Base-by-base conservation (phyloP, 2,113 vertebrate genomes). In the Serinus canaria region DNA sequence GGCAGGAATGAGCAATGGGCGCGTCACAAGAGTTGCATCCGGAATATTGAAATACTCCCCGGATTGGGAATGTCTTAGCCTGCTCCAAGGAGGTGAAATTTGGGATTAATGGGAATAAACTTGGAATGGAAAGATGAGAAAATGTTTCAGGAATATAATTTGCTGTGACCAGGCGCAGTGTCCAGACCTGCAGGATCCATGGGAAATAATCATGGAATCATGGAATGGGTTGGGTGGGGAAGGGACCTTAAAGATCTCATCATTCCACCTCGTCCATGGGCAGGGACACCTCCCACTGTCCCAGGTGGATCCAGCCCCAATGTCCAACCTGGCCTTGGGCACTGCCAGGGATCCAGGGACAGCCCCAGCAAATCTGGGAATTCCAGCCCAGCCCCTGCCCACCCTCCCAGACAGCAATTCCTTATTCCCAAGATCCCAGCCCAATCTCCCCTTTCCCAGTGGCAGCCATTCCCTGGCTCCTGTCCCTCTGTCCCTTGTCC, bases 61-160 rank as follows among this genome's bases (percentile, higher is more conserved):
- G 46, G 69, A 46, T 89, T n/a, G n/a, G 64, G 77, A 89, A 93
- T 94, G 91, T 39, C 81, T 73, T 21, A 27, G 37, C 19, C 14
- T 44, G 59, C 18, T 83, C 68, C 81, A 83, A 64, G 50, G 33
- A 81, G 41, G 49, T 68, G 84, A 50, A 92, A 87, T 23, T 15
- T 4, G 11, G 49, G 27, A 77, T 56, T 24, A 59, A 63, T 43
- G 78, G 58, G 53, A 73, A 87, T 31, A 33, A 41, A 35, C 4
- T 43, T 27, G 35, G 22, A 52, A 74, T 27, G 64, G 81, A 83
- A 92, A 84, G 55, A 53, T 21, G 50, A 46, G 47, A 62, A 90
- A 82, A 74, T 19, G 33, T 74, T 72, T 70, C 52, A 64, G 18
- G 76, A 52, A 49, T 10, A 21, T 33, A 81, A 58, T 13, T 13